Evolutionary conservation across 2,888 invertebrate species (phyloP).

Genomic region (Tortricodes alternella): DNA sequence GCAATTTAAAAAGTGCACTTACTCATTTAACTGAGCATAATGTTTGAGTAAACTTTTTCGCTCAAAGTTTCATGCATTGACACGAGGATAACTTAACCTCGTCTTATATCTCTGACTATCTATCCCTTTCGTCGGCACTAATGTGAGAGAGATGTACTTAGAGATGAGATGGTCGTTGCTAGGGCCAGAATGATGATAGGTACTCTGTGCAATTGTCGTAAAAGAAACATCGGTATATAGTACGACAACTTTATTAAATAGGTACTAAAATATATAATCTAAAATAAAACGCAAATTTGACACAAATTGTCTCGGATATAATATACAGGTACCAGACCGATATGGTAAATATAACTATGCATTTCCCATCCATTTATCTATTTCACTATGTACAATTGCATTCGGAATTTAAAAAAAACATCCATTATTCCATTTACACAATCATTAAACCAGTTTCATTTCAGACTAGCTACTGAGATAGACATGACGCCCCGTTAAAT

Average conservation of each 20-base stretch:
- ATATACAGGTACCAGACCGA: slow-evolving; percentile 30
- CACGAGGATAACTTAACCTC: too few species aligned
- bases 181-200: not conserved
- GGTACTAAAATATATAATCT: slow-evolving; percentile 59
- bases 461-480: slow-evolving; percentile 22
- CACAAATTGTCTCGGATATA: slow-evolving; percentile 41
- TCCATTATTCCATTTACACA: slow-evolving; percentile 31
- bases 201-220: too few species aligned
- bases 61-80: too few species aligned
- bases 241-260: slow-evolving; percentile 63
- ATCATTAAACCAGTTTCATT: slow-evolving; percentile 44
- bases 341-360: slow-evolving; percentile 27
- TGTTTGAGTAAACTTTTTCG: too few species aligned
- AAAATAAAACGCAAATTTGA: slow-evolving; percentile 52
- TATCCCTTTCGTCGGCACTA: too few species aligned
- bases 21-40: too few species aligned
- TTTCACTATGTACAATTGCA: slow-evolving; percentile 43
- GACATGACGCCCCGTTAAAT: not conserved
- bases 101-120: too few species aligned
- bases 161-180: too few species aligned
- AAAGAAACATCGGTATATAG: slow-evolving; percentile 32
- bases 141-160: too few species aligned
- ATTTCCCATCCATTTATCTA: slow-evolving; percentile 28
- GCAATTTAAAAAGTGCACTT: too few species aligned
- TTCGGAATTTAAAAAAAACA: slow-evolving; percentile 45